Evolutionary conservation across 2,797 vertebrate genomes (phyloP).

Genomic region (Champsocephalus gunnari): DNA sequence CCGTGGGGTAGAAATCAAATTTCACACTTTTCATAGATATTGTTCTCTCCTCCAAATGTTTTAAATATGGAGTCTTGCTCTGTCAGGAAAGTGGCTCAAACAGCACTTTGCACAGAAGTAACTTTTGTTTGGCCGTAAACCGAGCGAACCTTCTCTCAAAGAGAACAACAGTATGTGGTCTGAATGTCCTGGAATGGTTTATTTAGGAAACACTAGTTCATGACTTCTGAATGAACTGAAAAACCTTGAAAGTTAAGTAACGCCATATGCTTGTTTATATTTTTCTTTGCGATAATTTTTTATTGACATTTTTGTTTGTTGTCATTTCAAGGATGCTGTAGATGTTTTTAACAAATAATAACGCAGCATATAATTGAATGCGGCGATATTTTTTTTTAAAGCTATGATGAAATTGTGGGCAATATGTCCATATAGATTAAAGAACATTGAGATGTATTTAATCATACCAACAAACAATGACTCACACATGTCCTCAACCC

Average conservation of each 20-base stretch:
- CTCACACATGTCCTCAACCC: slow-evolving; percentile 28
- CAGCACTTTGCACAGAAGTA: slow-evolving; percentile 56
- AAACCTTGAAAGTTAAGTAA: slow-evolving; percentile 45
- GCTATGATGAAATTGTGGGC: slow-evolving; percentile 10
- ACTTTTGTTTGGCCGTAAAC: slow-evolving; percentile 78
- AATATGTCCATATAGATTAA: slow-evolving; percentile 15
- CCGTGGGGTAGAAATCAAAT: slow-evolving; percentile 80
- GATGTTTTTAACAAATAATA: slow-evolving; percentile 13
- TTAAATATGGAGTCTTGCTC: slow-evolving; percentile 75
- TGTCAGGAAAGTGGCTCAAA: slow-evolving; percentile 70
- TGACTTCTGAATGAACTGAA: slow-evolving; percentile 42
- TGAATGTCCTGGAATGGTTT: slow-evolving; percentile 55
- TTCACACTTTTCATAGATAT: slow-evolving; percentile 81
- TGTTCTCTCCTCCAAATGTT: slow-evolving; percentile 78
- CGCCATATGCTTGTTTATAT: slow-evolving; percentile 35
- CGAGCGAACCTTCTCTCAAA: slow-evolving; percentile 47
- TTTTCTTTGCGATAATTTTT: slow-evolving; percentile 25
- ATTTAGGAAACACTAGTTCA: slow-evolving; percentile 36
- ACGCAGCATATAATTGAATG: neutral
- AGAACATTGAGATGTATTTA: slow-evolving; percentile 9
- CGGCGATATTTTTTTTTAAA: slow-evolving; percentile 4
- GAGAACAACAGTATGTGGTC: slow-evolving; percentile 46
- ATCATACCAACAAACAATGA: slow-evolving; percentile 19
- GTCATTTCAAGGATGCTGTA: slow-evolving; percentile 23
- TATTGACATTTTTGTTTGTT: slow-evolving; percentile 29